Conservation (phyloP, 1,140 invertebrate species). For the Cheumatopsyche charites region DNA sequence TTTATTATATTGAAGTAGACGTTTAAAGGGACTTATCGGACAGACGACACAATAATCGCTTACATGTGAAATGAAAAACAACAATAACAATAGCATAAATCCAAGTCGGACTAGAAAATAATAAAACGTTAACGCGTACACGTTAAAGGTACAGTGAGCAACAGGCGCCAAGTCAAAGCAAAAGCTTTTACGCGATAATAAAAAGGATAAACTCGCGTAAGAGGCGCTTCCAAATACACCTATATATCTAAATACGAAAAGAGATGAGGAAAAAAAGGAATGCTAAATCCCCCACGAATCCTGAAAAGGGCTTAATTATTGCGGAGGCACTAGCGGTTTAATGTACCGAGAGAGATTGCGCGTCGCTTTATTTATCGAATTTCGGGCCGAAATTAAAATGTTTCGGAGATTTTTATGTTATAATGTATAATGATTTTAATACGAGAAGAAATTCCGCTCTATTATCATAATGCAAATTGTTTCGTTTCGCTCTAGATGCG, state of each 20-base stretch:
- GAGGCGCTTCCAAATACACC: neutral
- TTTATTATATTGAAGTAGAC: too few species aligned
- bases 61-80: too few species aligned
- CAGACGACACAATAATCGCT: too few species aligned
- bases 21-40: too few species aligned
- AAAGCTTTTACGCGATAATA: conserved; percentile 9
- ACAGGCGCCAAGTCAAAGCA: neutral
- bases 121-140: too few species aligned
- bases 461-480: conserved; percentile 47
- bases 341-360: conserved; percentile 22
- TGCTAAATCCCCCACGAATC: neutral
- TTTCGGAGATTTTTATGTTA: too few species aligned
- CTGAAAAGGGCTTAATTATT: conserved; percentile 18
- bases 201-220: conserved; percentile 19
- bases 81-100: too few species aligned
- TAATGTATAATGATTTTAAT: too few species aligned
- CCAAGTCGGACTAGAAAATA: too few species aligned
- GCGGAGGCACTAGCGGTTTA: neutral
- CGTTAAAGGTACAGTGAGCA: too few species aligned
- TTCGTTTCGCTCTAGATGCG: conserved; percentile 45
- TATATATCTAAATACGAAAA: neutral
- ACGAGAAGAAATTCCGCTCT: neutral
- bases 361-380: neutral
- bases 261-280: neutral
- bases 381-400: too few species aligned